Evolutionary conservation across 2,113 vertebrate genomes (phyloP).

Genomic region (Nothocercus julius): DNA sequence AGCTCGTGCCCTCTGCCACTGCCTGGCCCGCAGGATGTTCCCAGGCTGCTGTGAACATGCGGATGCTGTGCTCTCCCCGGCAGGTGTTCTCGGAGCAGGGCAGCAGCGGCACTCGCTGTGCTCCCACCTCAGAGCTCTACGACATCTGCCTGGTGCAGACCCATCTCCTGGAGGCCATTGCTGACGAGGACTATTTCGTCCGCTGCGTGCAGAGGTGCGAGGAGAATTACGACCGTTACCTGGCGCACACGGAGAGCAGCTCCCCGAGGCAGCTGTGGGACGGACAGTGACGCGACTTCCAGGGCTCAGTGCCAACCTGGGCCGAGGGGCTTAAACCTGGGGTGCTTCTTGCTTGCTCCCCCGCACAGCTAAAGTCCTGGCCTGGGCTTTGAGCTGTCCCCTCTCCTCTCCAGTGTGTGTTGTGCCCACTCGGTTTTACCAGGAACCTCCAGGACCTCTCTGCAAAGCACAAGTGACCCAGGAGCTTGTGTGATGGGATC

Average conservation of each 20-base stretch:
- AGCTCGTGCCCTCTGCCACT: background rate
- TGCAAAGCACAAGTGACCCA: background rate
- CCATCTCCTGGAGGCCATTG: constrained; percentile 86
- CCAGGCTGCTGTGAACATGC: no score
- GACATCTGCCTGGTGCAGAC: constrained; percentile 86
- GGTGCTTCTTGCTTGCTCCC: background rate
- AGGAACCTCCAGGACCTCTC: background rate
- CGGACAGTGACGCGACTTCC: background rate
- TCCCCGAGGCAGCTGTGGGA: background rate
- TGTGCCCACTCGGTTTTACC: background rate
- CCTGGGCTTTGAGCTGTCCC: background rate
- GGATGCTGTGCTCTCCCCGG: background rate
- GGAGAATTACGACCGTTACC: constrained; percentile 84
- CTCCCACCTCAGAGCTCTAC: constrained; percentile 82
- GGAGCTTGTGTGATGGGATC: background rate
- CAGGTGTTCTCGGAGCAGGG: constrained; percentile 81
- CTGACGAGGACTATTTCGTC: constrained; percentile 84
- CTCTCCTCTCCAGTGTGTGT: background rate
- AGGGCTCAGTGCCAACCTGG: background rate
- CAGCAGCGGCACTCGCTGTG: constrained; percentile 54
- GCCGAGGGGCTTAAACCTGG: background rate
- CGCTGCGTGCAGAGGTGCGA: constrained; percentile 80
- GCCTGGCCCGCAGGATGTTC: background rate
- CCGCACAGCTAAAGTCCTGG: fast-evolving
- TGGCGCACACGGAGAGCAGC: constrained; percentile 14